These are phyloP conservation scores for Taxidea taxus DNA, from an alignment of 2,113 vertebrate species.

Conservation along the genomic window DNA sequence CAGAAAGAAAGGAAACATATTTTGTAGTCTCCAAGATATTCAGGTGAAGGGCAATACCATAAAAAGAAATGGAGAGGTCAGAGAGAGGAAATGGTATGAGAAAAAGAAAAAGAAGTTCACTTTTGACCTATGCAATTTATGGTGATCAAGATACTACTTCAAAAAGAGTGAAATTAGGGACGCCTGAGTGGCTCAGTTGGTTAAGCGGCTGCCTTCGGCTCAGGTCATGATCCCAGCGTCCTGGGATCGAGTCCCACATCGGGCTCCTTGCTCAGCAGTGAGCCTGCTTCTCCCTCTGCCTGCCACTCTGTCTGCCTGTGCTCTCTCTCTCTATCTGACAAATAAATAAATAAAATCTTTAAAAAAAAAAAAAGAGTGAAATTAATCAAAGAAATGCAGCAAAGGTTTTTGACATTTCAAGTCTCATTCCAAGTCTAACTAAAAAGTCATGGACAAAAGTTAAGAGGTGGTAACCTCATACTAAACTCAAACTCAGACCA, in stretches of 20 bases:
- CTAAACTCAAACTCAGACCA: slow-evolving; percentile 26
- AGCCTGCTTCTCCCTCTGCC: too few species aligned
- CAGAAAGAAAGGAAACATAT: slow-evolving; percentile 17
- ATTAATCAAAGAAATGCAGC: slow-evolving; percentile 34
- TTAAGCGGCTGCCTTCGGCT: too few species aligned
- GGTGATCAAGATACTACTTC: not conserved
- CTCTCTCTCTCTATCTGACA: too few species aligned
- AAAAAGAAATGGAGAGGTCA: slow-evolving; percentile 36
- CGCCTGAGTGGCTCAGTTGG: too few species aligned
- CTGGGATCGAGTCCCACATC: too few species aligned
- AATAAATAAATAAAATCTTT: too few species aligned
- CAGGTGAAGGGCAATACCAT: not conserved
- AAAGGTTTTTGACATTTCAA: slow-evolving; percentile 39
- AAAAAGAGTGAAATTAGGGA: slow-evolving; percentile 14
- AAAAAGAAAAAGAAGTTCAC: not conserved
- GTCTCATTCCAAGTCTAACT: slow-evolving; percentile 34
- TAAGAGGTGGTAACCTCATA: not conserved
- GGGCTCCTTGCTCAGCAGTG: too few species aligned
- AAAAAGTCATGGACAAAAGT: slow-evolving; percentile 23
- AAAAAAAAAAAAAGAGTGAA: slow-evolving; percentile 28
- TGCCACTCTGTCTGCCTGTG: too few species aligned
- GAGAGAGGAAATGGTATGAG: not conserved
- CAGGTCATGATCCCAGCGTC: too few species aligned
- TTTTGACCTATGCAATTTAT: slow-evolving; percentile 19
- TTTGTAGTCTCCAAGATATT: slow-evolving; percentile 43